Evolutionary conservation across 1,140 invertebrate species (phyloP).

Genomic region (Drosophila parvula): DNA sequence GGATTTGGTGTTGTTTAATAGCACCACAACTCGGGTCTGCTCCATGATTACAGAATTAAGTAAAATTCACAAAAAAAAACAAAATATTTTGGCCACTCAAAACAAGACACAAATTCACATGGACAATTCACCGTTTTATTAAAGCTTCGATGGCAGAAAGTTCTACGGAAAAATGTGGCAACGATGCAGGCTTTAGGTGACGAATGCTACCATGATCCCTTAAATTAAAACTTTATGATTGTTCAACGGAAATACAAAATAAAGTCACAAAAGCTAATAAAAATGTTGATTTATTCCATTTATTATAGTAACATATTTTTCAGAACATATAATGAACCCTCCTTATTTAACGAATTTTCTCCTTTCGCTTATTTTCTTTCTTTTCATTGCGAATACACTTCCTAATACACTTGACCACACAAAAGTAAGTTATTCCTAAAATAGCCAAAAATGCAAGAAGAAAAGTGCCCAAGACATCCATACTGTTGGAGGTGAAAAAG

Average conservation of each 20-base stretch:
- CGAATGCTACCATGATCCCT: background rate
- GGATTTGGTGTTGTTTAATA: conserved; percentile 6
- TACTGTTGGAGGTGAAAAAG: conserved; percentile 47
- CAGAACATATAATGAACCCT: too few species aligned
- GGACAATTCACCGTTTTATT: conserved; percentile 11
- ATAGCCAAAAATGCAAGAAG: background rate
- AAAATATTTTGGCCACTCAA: background rate
- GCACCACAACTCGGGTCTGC: conserved; percentile 41
- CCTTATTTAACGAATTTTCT: background rate
- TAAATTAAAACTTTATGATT: background rate
- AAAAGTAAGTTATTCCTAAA: background rate
- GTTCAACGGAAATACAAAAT: too few species aligned
- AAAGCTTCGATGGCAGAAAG: background rate
- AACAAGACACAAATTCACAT: background rate
- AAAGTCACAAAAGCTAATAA: too few species aligned
- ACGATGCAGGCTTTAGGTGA: background rate
- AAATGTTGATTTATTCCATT: too few species aligned
- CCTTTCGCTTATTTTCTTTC: background rate
- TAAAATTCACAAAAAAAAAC: background rate
- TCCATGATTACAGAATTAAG: conserved; percentile 7
- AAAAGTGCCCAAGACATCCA: conserved; percentile 44
- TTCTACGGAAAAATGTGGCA: background rate
- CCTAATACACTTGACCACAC: background rate
- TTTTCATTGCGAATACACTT: background rate
- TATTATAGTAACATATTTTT: too few species aligned